Base-by-base conservation (phyloP, 2,797 vertebrate genomes). In the Varecia variegata region DNA sequence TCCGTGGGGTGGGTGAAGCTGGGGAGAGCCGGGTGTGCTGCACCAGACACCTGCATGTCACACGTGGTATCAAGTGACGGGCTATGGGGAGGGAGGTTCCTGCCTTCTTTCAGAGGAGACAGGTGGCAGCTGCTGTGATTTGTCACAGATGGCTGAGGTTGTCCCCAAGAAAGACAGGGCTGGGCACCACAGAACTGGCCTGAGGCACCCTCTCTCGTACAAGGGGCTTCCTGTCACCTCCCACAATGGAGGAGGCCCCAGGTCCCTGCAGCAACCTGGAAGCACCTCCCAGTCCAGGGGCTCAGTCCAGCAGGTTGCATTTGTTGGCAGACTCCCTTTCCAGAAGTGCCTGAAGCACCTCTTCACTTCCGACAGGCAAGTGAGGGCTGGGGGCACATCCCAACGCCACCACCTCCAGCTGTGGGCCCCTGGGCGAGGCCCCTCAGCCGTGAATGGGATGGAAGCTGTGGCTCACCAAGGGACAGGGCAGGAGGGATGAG, bases 21-120 rank as follows among this genome's bases (percentile, higher is more conserved):
- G 5, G 25, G 9, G 25, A 30, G 0, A 87, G 65, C 43, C 87
- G 83, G 30, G 56, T 9, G 1, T 74, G 27, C 71, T 21, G 7
- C 45, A 18, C 20, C 60, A 77, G 87, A 54, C 47, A n/a, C 23
- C 45, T 45, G 35, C 47, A 38, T 4, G 65, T 38, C 11, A 54
- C 17, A n/a, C 2, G 8, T 5, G 15, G 1, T 7, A 60, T 21
- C 5, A 2, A 52, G 32, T 30, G 79, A 74, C 52, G 2, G 4
- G 25, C 62, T 35, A 35, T 43, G 15, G 17, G 27, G 40, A 11
- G 23, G n/a, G 8, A n/a, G 43, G 52, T 38, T 77, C 67, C 71
- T 67, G 60, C 40, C 65, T 43, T 84, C 76, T 43, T 95, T 74
- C 82, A 73, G 40, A 52, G n/a, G 11, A 62, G 60, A 68, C 50